A percentile compares a stretch with the other conserved stretches of the same genome.
These are phyloP conservation scores for Acromyrmex charruanus DNA, from an alignment of 1,140 invertebrate species.

Conservation along the genomic window DNA sequence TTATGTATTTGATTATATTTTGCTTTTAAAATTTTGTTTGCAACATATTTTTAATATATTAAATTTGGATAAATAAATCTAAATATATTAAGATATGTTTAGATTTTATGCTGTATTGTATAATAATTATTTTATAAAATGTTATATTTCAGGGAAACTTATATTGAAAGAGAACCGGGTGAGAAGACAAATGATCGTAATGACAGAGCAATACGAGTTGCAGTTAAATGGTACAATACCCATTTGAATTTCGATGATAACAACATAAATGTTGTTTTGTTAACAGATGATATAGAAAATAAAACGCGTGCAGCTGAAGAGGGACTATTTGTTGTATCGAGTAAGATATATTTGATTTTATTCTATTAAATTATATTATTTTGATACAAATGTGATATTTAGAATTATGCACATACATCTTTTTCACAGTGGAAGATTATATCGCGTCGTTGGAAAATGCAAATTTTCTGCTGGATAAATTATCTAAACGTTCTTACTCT, in stretches of 20 bases:
- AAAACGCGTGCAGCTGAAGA: constrained; percentile 90
- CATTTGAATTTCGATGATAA: constrained; percentile 87
- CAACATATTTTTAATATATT: not conserved
- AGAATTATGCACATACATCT: constrained; percentile 42
- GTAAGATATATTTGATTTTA: constrained; percentile 84
- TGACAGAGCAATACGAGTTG: constrained; percentile 95
- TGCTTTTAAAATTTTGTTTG: constrained; percentile 30
- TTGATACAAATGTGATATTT: not conserved
- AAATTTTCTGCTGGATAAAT: constrained; percentile 92
- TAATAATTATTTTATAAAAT: constrained; percentile 56
- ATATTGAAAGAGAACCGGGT: constrained; percentile 92
- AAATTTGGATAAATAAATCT: too few species aligned
- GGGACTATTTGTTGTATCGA: constrained; percentile 90
- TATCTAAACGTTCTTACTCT: constrained; percentile 90
- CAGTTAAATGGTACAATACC: constrained; percentile 93
- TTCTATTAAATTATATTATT: not conserved
- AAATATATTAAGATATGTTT: constrained; percentile 4
- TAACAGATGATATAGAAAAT: constrained; percentile 96
- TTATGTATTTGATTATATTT: constrained; percentile 5
- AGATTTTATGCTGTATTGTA: constrained; percentile 3
- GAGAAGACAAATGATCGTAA: constrained; percentile 97
- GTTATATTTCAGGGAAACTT: constrained; percentile 92
- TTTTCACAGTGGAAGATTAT: constrained; percentile 83
- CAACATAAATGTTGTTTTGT: constrained; percentile 90
- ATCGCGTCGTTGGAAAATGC: constrained; percentile 84